These are phyloP conservation scores for Crotalus viridis DNA, from an alignment of 2,113 vertebrate species.

Conservation along the genomic window DNA sequence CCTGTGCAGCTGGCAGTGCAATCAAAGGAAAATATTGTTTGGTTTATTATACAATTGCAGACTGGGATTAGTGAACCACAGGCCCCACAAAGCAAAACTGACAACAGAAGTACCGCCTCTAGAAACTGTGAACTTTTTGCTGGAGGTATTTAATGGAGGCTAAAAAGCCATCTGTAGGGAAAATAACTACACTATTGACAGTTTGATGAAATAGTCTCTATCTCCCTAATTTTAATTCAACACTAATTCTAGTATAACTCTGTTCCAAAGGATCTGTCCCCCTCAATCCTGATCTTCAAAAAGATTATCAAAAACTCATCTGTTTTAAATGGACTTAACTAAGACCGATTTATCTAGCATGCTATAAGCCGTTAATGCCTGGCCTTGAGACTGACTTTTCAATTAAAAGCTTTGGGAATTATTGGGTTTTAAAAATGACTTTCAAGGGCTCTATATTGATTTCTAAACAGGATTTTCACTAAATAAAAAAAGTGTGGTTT, in stretches of 20 bases:
- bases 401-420: not conserved
- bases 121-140: not conserved
- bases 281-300: not conserved
- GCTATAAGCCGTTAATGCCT: not conserved
- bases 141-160: not conserved
- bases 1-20: not conserved
- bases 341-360: not conserved
- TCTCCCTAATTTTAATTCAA: not conserved
- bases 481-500: not conserved
- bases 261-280: not conserved
- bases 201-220: not conserved
- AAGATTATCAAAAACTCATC: not conserved
- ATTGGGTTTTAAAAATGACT: not conserved
- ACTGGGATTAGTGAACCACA: not conserved
- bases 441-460: not conserved
- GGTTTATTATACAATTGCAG: not conserved
- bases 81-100: not conserved
- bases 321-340: not conserved
- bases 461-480: not conserved
- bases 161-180: not conserved
- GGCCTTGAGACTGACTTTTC: not conserved
- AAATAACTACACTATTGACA: not conserved
- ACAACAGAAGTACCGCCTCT: not conserved
- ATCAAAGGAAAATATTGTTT: not conserved
- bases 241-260: not conserved